Base-by-base conservation (phyloP, 2,113 vertebrate species). In the Pollachius pollachius region DNA sequence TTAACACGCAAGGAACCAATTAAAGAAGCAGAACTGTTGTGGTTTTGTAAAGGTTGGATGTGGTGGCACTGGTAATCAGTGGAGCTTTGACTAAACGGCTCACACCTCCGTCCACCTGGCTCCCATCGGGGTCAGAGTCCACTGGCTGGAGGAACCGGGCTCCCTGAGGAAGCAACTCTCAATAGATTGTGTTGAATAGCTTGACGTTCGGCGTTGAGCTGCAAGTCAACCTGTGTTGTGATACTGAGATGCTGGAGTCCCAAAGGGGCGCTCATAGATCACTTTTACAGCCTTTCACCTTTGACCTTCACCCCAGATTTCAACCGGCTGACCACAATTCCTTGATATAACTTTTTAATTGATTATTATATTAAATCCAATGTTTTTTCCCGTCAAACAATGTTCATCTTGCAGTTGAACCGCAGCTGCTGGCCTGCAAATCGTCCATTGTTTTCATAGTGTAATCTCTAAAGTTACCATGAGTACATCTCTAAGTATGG, bases 401-500 rank as follows among this genome's bases (percentile, higher is more conserved):
- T 48, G 41, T 9, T 48, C 41, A 48, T 48, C 41, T 48, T 48
- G 41, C 41, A 48, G 41, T 48, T 48, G 12, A 13, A 48, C 41
- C 12, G 8, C 41, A 48, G 41, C 41, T 48, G 41, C 8, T 12
- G 41, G 9, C 41, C 41, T 48, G 41, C 41, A 13, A 3, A 48
- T 2, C 9, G 56, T 52, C 19, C 68, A 71, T 30, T 70, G 61
- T 83, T 88, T 79, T 78, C 77, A 67, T 80, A 71, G 64, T 64
- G 52, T 75, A 89, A 85, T 89, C 82, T 86, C 59, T 70, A 70
- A 72, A 77, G 79, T 76, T 61, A 34, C 74, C 66, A 82, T 4
- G 62, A 71, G 73, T 66, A 65, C 78, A 73, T 61, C 70, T 89
- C 89, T 83, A 90, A 90, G 89, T 89, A 87, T 81, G 83, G 70